A percentile compares a stretch with the other conserved stretches of the same genome.
Evolutionary conservation across 2,797 vertebrate genomes (phyloP).

Genomic region (Pangasius krempfi): DNA sequence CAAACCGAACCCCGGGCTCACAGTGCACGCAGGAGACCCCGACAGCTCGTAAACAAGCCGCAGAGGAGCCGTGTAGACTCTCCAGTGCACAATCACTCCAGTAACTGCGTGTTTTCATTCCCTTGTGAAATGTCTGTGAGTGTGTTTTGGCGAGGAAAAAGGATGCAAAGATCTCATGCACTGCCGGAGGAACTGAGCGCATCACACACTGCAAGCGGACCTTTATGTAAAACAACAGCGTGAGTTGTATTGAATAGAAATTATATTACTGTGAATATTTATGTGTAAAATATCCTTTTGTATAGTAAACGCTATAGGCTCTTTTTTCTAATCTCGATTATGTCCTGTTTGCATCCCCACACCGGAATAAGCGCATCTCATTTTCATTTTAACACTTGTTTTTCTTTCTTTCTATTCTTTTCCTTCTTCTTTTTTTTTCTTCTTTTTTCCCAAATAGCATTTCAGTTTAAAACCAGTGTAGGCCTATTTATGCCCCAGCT

Average conservation of each 20-base stretch:
- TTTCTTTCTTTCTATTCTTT: background rate
- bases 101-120: conserved; percentile 37
- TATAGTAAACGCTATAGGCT: conserved; percentile 65
- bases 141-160: conserved; percentile 63
- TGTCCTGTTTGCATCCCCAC: conserved; percentile 40
- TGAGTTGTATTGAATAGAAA: conserved; percentile 82
- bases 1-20: conserved; percentile 81
- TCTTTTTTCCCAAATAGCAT: background rate
- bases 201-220: conserved; percentile 57
- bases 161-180: conserved; percentile 55
- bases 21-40: conserved; percentile 84
- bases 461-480: background rate
- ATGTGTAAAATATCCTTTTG: conserved; percentile 82
- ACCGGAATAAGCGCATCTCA: conserved; percentile 11
- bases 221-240: conserved; percentile 85
- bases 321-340: conserved; percentile 25
- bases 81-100: background rate
- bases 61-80: conserved; percentile 11
- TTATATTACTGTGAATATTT: conserved; percentile 88
- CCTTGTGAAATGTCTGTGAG: conserved; percentile 70
- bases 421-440: background rate
- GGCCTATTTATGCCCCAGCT: background rate
- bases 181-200: conserved; percentile 53
- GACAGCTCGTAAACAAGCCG: conserved; percentile 79
- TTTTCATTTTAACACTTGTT: background rate